These are phyloP conservation scores for Menidia beryllina DNA, from an alignment of 2,113 vertebrate genomes.

Conservation along the genomic window DNA sequence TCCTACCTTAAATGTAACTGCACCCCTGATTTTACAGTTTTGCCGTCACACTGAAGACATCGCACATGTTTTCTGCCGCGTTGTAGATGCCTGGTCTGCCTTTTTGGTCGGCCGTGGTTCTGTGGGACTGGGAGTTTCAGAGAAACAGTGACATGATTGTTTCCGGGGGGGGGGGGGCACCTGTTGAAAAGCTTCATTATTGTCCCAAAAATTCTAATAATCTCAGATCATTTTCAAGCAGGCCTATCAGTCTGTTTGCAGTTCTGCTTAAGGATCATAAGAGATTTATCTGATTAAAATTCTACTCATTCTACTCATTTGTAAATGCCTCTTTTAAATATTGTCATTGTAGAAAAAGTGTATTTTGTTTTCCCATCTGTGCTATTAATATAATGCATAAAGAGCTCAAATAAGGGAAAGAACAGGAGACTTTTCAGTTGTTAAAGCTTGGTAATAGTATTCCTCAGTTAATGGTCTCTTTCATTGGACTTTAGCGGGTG, in stretches of 20 bases:
- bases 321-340: no score
- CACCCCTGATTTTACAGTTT: conserved; percentile 2
- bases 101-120: conserved; percentile 18
- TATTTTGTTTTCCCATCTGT: neutral
- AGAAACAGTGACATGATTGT: conserved; percentile 32
- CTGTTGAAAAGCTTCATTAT: conserved; percentile 22
- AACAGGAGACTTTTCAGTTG: neutral
- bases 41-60: neutral
- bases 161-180: conserved; percentile 8
- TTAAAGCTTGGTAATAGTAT: neutral
- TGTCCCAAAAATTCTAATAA: neutral
- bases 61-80: conserved; percentile 33
- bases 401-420: neutral
- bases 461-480: neutral
- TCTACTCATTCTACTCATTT: no score
- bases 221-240: neutral
- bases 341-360: no score
- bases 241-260: neutral
- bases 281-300: no score
- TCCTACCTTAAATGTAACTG: neutral
- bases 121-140: neutral
- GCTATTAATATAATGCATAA: neutral
- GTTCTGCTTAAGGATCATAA: neutral
- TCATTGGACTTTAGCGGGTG: neutral
- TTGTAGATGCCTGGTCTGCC: neutral